These are phyloP conservation scores for Pocillopora damicornis DNA, from an alignment of 64 coral and sea anemone species.

Conservation along the genomic window DNA sequence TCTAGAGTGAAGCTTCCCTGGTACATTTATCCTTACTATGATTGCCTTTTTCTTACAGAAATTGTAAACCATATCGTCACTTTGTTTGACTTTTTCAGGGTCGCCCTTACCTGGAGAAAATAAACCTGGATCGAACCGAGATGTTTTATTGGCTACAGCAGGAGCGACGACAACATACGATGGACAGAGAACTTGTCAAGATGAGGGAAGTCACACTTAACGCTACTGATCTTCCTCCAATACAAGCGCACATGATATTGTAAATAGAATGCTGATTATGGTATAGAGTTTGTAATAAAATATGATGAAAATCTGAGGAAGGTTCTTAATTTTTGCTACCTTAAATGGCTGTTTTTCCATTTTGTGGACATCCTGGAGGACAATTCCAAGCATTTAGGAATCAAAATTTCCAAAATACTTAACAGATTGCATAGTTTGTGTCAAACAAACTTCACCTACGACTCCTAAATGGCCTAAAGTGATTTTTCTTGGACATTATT, in stretches of 20 bases:
- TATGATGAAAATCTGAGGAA: neutral
- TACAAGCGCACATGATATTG: constrained; percentile 53
- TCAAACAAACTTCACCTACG: too few relatives aligned
- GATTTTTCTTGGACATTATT: too few relatives aligned
- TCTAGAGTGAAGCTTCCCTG: too few relatives aligned
- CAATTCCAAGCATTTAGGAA: too few relatives aligned
- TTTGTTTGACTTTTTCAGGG: constrained; percentile 42
- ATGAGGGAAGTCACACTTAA: constrained; percentile 52
- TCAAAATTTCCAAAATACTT: too few relatives aligned
- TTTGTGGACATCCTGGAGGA: too few relatives aligned
- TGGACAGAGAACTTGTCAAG: constrained; percentile 69
- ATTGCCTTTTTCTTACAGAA: too few relatives aligned
- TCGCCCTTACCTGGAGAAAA: constrained; percentile 87
- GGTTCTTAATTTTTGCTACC: neutral
- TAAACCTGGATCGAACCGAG: constrained; percentile 87
- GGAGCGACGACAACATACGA: constrained; percentile 73
- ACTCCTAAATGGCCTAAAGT: too few relatives aligned
- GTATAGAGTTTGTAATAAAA: constrained; percentile 25
- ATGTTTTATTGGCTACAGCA: constrained; percentile 99
- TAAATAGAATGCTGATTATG: constrained; percentile 37
- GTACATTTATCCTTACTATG: too few relatives aligned
- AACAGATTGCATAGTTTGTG: too few relatives aligned
- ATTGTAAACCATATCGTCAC: too few relatives aligned
- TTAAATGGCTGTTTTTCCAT: neutral
- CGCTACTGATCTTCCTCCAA: constrained; percentile 40